Evolutionary conservation across 2,113 vertebrate species (phyloP), one percentile per base, ranked within the genome.

Genomic region (Ameiurus melas): DNA sequence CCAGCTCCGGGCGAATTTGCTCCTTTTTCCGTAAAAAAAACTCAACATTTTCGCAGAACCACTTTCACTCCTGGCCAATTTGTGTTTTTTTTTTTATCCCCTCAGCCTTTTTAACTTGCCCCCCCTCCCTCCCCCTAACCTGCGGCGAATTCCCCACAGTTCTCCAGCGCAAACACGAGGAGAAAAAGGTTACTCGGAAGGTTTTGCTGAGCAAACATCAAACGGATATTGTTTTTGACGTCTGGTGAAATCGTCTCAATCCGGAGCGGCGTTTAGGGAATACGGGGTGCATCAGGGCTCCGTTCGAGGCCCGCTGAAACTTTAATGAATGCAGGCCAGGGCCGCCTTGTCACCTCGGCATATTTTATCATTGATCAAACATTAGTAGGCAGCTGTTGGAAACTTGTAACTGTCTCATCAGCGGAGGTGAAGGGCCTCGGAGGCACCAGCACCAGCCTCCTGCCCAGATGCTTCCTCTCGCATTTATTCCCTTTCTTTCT

Each of bases 321-420:
- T 98, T 97, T 97, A 96, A 98, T 98, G 96, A 97, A 97, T 96
- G 95, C 95, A 95, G 94, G 94, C 94, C 95, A 97, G 96, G 95
- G 94, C 95, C 96, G 95, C 95, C 94, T 97, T 97, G 97, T 98
- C 97, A 96, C 97, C 96, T 97, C 91, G 92, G 95, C 95, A 96
- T 97, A 97, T 97, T 97, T 98, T 96, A 97, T 96, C 96, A 97
- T 96, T 96, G 96, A 97, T 97, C 96, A 97, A 97, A 97, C 97
- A 97, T 95, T 95, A 96, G 95, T 96, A 95, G 95, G 95, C 94
- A 95, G 96, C 97, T 96, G 95, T 95, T 96, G 94, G 94, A 96
- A 95, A 95, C 94, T 95, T 96, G 95, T 97, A 97, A 96, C 94
- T 96, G 96, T 96, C 97, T 97, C 95, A 93, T 96, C 95, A 94